Evolutionary conservation across 2,797 vertebrate species (phyloP).

Genomic region (Carcharodon carcharias): DNA sequence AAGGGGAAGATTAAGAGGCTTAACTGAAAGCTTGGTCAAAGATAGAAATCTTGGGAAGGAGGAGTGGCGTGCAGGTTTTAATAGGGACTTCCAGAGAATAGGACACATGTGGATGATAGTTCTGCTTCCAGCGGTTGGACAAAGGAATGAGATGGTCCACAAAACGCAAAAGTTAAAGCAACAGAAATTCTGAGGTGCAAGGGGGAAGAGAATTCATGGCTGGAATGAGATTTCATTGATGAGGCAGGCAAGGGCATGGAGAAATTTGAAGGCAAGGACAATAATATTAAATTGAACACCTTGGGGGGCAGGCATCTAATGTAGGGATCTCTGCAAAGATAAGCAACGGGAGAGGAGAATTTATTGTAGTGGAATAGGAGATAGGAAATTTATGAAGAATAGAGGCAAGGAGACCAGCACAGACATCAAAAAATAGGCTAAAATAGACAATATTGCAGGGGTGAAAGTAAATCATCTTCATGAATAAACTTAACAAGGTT

Average conservation of each 20-base stretch:
- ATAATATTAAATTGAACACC: too few species aligned
- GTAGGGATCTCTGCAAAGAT: neutral
- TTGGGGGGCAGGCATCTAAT: neutral
- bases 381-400: neutral
- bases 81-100: neutral
- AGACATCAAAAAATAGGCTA: neutral
- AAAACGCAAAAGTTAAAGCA: neutral
- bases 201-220: neutral
- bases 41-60: neutral
- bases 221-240: too few species aligned
- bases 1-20: neutral
- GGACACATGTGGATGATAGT: neutral
- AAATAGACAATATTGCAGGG: neutral
- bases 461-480: neutral
- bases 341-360: neutral
- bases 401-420: neutral
- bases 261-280: too few species aligned
- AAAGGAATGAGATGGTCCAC: neutral
- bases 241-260: too few species aligned
- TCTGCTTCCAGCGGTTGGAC: neutral
- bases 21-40: neutral
- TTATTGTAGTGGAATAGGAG: neutral
- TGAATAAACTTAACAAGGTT: neutral
- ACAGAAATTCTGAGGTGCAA: neutral
- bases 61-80: neutral